Conservation (phyloP, 2,888 invertebrate genomes). For the Ichneumoninae sp. region DNA sequence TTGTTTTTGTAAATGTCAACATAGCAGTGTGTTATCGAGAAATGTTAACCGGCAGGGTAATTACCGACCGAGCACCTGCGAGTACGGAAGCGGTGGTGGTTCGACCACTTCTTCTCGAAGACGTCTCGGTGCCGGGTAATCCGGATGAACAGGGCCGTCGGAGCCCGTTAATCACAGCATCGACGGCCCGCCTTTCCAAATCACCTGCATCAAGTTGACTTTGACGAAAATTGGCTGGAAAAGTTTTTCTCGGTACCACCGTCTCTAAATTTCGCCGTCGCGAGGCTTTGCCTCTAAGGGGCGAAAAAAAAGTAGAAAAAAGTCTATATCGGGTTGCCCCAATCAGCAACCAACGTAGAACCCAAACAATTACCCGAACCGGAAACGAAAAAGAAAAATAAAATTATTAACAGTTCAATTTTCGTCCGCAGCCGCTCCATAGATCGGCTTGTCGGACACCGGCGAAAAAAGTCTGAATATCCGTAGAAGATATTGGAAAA, state of each 20-base stretch:
- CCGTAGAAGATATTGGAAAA: background rate
- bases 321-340: background rate
- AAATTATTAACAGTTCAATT: background rate
- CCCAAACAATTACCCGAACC: background rate
- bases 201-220: background rate
- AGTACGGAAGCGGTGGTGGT: background rate
- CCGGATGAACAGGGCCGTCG: constrained; percentile 3
- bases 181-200: background rate
- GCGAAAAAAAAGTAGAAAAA: background rate
- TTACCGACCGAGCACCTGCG: background rate
- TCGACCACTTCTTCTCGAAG: background rate
- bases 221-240: constrained; percentile 1
- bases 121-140: background rate
- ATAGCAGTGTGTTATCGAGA: background rate
- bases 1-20: too few relatives aligned
- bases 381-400: background rate
- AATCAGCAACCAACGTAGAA: background rate
- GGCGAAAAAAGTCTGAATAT: background rate
- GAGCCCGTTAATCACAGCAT: background rate
- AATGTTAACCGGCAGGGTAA: background rate
- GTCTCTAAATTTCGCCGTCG: background rate
- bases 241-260: background rate
- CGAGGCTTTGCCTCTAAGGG: background rate
- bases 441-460: background rate
- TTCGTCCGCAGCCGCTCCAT: background rate